phyloP scores from a whole-genome alignment of 2,888 invertebrate species.

The Eristalinus aeneus region DNA sequence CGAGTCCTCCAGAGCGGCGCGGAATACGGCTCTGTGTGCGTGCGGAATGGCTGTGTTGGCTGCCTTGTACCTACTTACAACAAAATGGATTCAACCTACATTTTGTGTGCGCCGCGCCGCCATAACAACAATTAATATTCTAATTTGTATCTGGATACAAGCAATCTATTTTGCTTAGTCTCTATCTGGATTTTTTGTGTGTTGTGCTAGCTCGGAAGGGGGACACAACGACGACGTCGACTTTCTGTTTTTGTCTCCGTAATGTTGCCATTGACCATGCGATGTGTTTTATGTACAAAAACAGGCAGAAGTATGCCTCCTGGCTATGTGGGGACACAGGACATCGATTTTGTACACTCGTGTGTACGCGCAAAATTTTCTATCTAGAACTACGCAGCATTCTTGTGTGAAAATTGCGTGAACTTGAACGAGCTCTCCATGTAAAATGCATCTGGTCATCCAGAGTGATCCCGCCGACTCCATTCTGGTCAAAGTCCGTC shows the following conservation, averaged over 20 bases:
- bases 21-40: slow-evolving; percentile 13
- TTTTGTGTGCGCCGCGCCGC: slow-evolving; percentile 70
- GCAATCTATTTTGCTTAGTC: slow-evolving; percentile 66
- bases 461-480: slow-evolving; percentile 45
- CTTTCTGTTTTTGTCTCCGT: slow-evolving; percentile 63
- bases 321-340: slow-evolving; percentile 33
- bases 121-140: slow-evolving; percentile 71
- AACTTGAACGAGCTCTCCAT: slow-evolving; percentile 61
- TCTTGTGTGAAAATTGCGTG: slow-evolving; percentile 60
- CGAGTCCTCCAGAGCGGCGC: neutral
- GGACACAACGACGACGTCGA: neutral
- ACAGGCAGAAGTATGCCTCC: slow-evolving; percentile 6
- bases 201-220: slow-evolving; percentile 2
- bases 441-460: neutral
- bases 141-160: slow-evolving; percentile 70
- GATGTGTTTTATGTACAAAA: slow-evolving; percentile 44
- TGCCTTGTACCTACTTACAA: slow-evolving; percentile 36
- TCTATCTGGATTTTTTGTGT: slow-evolving; percentile 15
- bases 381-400: slow-evolving; percentile 24
- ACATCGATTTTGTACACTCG: slow-evolving; percentile 57
- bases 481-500: slow-evolving; percentile 52
- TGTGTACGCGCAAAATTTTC: slow-evolving; percentile 25
- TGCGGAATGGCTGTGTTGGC: slow-evolving; percentile 22
- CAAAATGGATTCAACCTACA: slow-evolving; percentile 70
- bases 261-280: slow-evolving; percentile 70